A percentile compares a stretch with the other conserved stretches of the same genome.
phyloP scores from a whole-genome alignment of 2,797 vertebrate genomes.

The Malacoctenus gilli region DNA sequence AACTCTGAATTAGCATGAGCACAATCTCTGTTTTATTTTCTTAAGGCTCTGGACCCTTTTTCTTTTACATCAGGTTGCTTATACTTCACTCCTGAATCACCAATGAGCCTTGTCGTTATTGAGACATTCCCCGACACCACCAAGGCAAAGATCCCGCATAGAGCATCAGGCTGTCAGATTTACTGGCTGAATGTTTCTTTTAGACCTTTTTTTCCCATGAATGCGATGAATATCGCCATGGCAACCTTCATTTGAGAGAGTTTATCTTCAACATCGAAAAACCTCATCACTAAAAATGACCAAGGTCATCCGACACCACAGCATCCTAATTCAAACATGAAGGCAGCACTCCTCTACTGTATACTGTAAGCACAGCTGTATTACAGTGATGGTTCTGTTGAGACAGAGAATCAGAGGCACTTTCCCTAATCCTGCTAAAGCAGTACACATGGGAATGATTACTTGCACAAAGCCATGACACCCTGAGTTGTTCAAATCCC shows the following conservation, averaged over 20 bases:
- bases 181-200: not conserved
- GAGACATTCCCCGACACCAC: too few relatives aligned
- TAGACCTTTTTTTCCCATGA: too few relatives aligned
- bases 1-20: too few relatives aligned
- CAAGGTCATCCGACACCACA: conserved; percentile 25
- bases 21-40: not conserved
- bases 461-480: conserved; percentile 78
- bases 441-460: conserved; percentile 74
- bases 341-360: conserved; percentile 3
- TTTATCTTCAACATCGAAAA: too few relatives aligned
- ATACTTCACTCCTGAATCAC: too few relatives aligned
- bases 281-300: not conserved
- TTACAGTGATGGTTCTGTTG: conserved; percentile 47
- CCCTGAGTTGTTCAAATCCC: conserved; percentile 73
- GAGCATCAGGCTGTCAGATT: too few relatives aligned
- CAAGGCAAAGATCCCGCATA: too few relatives aligned
- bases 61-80: too few relatives aligned
- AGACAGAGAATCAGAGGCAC: conserved; percentile 65
- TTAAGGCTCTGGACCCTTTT: not conserved
- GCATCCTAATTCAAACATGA: not conserved
- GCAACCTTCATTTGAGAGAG: too few relatives aligned
- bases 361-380: conserved; percentile 25
- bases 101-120: too few relatives aligned
- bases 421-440: conserved; percentile 75
- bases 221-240: too few relatives aligned